A percentile compares a stretch with the other conserved stretches of the same genome.
These are phyloP conservation scores for Hyles vespertilio DNA, from an alignment of 1,140 invertebrate species.

Conservation along the genomic window DNA sequence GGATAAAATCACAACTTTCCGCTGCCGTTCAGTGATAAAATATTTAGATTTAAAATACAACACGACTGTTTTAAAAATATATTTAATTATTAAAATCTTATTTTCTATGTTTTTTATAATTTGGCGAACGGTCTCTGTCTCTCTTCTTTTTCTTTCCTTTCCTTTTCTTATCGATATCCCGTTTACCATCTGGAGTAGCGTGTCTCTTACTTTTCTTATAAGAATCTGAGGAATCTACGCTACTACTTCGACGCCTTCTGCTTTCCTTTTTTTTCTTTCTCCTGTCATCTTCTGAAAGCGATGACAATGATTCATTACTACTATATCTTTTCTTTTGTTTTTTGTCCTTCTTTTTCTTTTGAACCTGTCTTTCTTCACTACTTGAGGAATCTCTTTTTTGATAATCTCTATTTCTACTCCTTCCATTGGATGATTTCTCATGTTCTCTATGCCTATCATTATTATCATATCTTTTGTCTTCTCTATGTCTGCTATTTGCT, in stretches of 20 bases:
- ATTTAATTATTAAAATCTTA: conserved; percentile 34
- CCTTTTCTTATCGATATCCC: conserved; percentile 71
- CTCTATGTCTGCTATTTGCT: background rate
- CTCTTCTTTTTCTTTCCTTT: conserved; percentile 74
- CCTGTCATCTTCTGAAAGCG: conserved; percentile 53
- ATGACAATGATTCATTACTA: conserved; percentile 60
- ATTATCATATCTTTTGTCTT: conserved; percentile 20
- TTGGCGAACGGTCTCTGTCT: conserved; percentile 66
- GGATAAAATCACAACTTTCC: too few relatives aligned
- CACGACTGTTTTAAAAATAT: conserved; percentile 15
- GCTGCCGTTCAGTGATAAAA: too few relatives aligned
- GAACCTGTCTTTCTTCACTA: conserved; percentile 43
- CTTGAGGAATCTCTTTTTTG: conserved; percentile 46
- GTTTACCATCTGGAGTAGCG: conserved; percentile 44
- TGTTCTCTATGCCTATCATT: conserved; percentile 11
- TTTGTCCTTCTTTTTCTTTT: conserved; percentile 61
- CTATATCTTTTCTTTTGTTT: conserved; percentile 72
- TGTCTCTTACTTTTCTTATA: conserved; percentile 38
- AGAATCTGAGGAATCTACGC: conserved; percentile 13
- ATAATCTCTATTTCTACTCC: conserved; percentile 29
- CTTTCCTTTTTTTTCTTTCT: conserved; percentile 24
- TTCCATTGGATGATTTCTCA: conserved; percentile 34
- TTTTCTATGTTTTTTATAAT: conserved; percentile 64
- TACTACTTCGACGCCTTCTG: conserved; percentile 8
- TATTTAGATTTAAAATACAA: background rate